Percentiles rank a stretch among this genome's conserved stretches.
Evolutionary conservation across 1,140 invertebrate species (phyloP).

Genomic region (Caerostris extrusa): DNA sequence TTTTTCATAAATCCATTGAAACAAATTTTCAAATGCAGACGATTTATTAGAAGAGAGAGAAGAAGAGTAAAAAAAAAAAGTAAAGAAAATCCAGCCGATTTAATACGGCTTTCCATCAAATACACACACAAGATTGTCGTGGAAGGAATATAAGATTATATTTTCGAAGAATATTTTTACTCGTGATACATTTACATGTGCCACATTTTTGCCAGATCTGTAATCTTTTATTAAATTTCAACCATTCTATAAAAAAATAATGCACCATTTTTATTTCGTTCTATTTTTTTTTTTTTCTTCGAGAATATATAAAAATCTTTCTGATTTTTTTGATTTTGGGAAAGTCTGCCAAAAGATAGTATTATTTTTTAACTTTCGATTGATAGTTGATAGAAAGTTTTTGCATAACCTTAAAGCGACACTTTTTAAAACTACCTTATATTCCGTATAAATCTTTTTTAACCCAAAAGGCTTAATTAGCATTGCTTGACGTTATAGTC

Average conservation of each 20-base stretch:
- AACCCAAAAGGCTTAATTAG: too few relatives aligned
- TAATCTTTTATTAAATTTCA: constrained; percentile 7
- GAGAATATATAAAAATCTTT: neutral
- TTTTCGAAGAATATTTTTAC: constrained; percentile 20
- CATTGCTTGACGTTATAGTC: too few relatives aligned
- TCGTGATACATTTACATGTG: constrained; percentile 14
- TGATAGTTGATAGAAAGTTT: too few relatives aligned
- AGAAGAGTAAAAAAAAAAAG: neutral
- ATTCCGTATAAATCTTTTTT: too few relatives aligned
- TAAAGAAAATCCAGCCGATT: neutral
- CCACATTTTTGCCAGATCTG: neutral
- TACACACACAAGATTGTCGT: neutral
- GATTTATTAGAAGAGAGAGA: too few relatives aligned
- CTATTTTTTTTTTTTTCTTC: too few relatives aligned
- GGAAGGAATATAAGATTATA: constrained; percentile 17
- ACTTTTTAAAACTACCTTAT: too few relatives aligned
- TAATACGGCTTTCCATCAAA: neutral
- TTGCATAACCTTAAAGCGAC: too few relatives aligned
- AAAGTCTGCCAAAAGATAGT: too few relatives aligned
- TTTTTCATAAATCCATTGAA: neutral
- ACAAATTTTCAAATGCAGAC: neutral
- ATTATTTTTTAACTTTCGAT: too few relatives aligned
- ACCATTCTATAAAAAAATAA: neutral
- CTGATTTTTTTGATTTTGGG: too few relatives aligned
- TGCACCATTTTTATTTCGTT: neutral